Evolutionary conservation across 2,113 vertebrate species (phyloP).

Genomic region (Dolichallabes microphthalmus): DNA sequence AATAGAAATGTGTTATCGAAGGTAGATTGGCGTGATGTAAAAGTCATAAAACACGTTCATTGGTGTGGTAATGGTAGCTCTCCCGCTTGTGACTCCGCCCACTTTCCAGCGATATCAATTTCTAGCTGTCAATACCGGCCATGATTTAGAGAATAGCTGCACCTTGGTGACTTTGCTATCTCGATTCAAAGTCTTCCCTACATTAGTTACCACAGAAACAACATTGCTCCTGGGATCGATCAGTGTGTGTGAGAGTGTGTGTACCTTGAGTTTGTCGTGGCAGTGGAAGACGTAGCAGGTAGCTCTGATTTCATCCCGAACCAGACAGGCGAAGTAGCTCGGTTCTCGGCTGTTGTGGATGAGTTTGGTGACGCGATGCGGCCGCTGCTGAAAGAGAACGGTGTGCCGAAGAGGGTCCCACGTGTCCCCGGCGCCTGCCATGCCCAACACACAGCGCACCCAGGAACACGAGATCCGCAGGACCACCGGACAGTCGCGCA

Average conservation of each 20-base stretch:
- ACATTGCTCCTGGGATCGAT: neutral
- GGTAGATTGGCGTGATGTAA: too few species aligned
- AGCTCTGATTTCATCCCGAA: slow-evolving; percentile 71
- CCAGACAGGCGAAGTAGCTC: slow-evolving; percentile 86
- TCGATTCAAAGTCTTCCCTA: neutral
- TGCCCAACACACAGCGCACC: slow-evolving; percentile 77
- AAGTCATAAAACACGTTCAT: too few species aligned
- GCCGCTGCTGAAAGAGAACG: slow-evolving; percentile 83
- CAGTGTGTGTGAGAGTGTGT: slow-evolving; percentile 40
- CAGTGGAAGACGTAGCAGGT: slow-evolving; percentile 90
- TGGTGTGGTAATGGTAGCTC: neutral
- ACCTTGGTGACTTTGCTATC: neutral
- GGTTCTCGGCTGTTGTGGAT: slow-evolving; percentile 92
- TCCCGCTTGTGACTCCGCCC: neutral
- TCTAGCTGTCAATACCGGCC: neutral
- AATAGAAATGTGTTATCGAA: too few species aligned
- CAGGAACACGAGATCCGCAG: slow-evolving; percentile 76
- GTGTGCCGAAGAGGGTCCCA: slow-evolving; percentile 86
- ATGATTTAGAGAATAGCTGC: neutral
- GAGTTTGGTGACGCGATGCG: slow-evolving; percentile 84
- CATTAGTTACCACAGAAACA: neutral
- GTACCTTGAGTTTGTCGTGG: slow-evolving; percentile 87
- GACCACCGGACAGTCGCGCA: slow-evolving; percentile 64
- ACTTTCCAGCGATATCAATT: neutral
- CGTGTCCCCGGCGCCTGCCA: slow-evolving; percentile 63